Evolutionary conservation across 2,888 invertebrate species (phyloP).

Genomic region (Acleris laterana): DNA sequence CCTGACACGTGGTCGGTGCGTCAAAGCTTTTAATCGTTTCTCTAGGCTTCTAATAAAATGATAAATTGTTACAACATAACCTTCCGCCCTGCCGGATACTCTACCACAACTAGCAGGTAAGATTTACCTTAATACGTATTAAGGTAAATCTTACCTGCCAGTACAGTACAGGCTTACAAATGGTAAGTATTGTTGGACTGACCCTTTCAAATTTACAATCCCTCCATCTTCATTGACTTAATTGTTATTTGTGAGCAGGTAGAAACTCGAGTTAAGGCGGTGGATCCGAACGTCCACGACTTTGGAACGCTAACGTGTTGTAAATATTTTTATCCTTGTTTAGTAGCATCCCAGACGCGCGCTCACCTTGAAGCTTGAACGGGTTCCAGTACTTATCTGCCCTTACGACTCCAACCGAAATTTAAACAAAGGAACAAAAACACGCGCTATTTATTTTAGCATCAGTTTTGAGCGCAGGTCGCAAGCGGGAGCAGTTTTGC

Average conservation of each 20-base stretch:
- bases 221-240: not conserved
- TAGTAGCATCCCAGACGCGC: slow-evolving; percentile 61
- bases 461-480: slow-evolving; percentile 30
- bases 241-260: slow-evolving; percentile 50
- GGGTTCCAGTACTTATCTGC: slow-evolving; percentile 65
- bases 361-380: slow-evolving; percentile 76
- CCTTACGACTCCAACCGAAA: slow-evolving; percentile 47
- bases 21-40: too few species aligned
- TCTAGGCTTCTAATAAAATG: too few species aligned
- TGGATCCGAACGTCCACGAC: slow-evolving; percentile 57
- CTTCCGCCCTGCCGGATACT: too few species aligned
- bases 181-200: not conserved
- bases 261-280: slow-evolving; percentile 49
- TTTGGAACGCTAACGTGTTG: slow-evolving; percentile 64
- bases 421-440: slow-evolving; percentile 34
- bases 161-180: too few species aligned
- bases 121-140: too few species aligned
- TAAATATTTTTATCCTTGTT: slow-evolving; percentile 75
- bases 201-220: too few species aligned
- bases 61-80: too few species aligned
- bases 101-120: too few species aligned
- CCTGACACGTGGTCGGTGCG: too few species aligned
- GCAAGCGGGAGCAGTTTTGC: slow-evolving; percentile 22
- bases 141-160: too few species aligned
- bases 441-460: slow-evolving; percentile 33